Base-by-base conservation (phyloP, 2,888 invertebrate species). In the Salpingus planirostris region DNA sequence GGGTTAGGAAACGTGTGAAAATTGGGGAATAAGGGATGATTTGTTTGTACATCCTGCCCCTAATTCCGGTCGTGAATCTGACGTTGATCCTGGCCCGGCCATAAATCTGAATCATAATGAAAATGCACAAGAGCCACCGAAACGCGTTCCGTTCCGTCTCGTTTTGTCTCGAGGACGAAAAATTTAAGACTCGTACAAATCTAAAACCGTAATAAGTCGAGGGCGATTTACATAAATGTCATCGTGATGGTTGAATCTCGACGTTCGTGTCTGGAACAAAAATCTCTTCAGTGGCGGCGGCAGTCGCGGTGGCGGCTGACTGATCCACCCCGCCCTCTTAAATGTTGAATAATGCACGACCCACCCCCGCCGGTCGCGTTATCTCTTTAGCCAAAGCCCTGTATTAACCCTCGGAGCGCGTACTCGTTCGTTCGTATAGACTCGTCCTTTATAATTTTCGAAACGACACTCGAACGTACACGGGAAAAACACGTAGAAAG, bases 141-240 rank as follows among this genome's bases (percentile, higher is more conserved):
- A n/a, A n/a, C n/a, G n/a, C n/a, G n/a, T n/a, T n/a, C n/a, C n/a
- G n/a, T n/a, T n/a, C n/a, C n/a, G n/a, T n/a, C n/a, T n/a, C n/a
- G n/a, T n/a, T n/a, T n/a, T n/a, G n/a, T n/a, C n/a, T n/a, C n/a
- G n/a, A n/a, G n/a, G n/a, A n/a, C n/a, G n/a, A n/a, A n/a, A n/a
- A n/a, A n/a, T n/a, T n/a, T n/a, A n/a, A n/a, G n/a, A 27, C 38
- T 42, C 42, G 40, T 38, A 45, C 45, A 45, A 47, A 47, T 46
- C 42, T 46, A 40, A 48, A 41, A 43, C 46, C 37, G 44, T 48
- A 47, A 51, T 51, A 48, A 49, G 44, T 49, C 51, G 10, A 14
- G 44, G 40, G 40, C 42, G 46, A 49, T 51, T 49, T 51, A 46
- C 49, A 51, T 51, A 47, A 46, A 42, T 47, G 47, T 46, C 47